Conservation (phyloP, 2,797 vertebrate species). For the Rhinophrynus dorsalis region DNA sequence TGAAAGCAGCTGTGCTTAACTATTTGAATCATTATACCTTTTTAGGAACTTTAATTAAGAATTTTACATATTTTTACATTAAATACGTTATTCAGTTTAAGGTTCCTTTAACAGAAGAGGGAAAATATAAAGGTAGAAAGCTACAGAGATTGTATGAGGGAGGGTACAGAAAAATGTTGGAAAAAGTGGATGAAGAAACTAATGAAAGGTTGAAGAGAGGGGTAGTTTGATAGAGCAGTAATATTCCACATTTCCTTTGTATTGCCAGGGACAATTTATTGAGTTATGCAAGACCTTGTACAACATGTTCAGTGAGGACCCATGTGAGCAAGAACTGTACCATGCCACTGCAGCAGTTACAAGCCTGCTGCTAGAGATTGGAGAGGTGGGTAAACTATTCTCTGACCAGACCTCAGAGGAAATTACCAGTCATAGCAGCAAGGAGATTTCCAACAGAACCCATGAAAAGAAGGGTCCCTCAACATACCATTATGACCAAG, state of each 20-base stretch:
- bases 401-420: constrained; percentile 62
- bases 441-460: constrained; percentile 30
- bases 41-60: too few species aligned
- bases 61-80: too few species aligned
- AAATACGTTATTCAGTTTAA: too few species aligned
- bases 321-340: constrained; percentile 92
- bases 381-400: constrained; percentile 93
- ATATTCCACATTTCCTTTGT: neutral
- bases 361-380: constrained; percentile 94
- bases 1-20: too few species aligned
- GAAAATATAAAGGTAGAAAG: too few species aligned
- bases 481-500: constrained; percentile 55
- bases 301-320: constrained; percentile 96
- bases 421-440: constrained; percentile 37
- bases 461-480: constrained; percentile 65
- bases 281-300: constrained; percentile 97
- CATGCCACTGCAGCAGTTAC: constrained; percentile 94
- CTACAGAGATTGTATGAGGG: too few species aligned
- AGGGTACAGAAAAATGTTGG: too few species aligned
- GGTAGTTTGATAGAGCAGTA: too few species aligned
- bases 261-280: constrained; percentile 88
- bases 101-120: too few species aligned
- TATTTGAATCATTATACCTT: too few species aligned
- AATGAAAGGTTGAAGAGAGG: too few species aligned
- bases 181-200: too few species aligned